Conservation (phyloP, 2,797 vertebrate genomes). For the Phataginus tetradactyla region DNA sequence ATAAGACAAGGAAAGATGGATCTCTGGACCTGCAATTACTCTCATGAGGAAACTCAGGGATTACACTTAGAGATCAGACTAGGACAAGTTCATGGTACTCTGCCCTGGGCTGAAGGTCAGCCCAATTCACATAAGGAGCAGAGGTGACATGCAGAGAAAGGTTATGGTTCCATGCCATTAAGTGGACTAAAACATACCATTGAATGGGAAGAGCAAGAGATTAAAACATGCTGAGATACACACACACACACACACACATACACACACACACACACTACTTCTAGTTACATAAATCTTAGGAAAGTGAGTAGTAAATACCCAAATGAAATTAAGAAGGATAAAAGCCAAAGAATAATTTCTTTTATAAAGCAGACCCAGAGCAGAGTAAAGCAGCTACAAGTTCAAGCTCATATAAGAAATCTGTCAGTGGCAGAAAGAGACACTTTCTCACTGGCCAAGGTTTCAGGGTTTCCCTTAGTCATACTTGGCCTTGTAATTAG, state of each 20-base stretch:
- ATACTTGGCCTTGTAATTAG: neutral
- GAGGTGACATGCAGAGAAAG: neutral
- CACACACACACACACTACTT: neutral
- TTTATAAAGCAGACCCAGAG: neutral
- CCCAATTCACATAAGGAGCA: neutral
- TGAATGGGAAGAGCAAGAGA: neutral
- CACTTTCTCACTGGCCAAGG: neutral
- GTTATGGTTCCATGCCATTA: neutral
- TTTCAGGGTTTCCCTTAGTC: slow-evolving; percentile 8
- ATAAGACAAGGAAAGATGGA: neutral
- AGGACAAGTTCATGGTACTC: neutral
- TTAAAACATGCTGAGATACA: neutral
- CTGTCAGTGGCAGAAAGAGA: neutral
- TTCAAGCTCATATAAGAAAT: neutral
- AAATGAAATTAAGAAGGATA: slow-evolving; percentile 37
- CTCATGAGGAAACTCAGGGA: neutral
- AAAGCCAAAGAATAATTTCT: neutral
- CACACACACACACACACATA: too few relatives aligned
- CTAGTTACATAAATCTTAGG: neutral
- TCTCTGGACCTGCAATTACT: neutral
- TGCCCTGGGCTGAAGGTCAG: neutral
- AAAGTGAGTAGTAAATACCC: slow-evolving; percentile 13
- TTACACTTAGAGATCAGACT: neutral
- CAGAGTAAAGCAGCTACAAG: neutral
- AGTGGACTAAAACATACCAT: neutral